These are phyloP conservation scores for Protonibea diacanthus DNA, from an alignment of 2,797 vertebrate species.

Conservation along the genomic window DNA sequence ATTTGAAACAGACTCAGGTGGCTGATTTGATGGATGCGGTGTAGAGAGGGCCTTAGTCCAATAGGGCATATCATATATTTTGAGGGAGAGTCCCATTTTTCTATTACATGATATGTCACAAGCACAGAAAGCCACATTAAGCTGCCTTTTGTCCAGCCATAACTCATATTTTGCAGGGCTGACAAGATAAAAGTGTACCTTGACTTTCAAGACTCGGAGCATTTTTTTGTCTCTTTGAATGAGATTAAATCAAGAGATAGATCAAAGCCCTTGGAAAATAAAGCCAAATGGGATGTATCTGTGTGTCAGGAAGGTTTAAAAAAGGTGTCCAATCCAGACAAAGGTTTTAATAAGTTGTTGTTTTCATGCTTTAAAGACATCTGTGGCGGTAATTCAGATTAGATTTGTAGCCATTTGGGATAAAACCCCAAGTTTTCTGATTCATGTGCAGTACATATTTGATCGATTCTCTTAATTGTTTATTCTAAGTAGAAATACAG, in stretches of 20 bases:
- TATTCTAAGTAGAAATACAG: background rate
- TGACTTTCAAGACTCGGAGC: conserved; percentile 72
- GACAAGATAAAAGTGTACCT: conserved; percentile 76
- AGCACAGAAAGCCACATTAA: conserved; percentile 69
- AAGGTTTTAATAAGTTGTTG: conserved; percentile 39
- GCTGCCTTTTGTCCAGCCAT: conserved; percentile 71
- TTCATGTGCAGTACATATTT: background rate
- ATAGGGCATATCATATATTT: conserved; percentile 67
- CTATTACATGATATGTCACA: conserved; percentile 70
- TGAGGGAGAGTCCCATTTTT: conserved; percentile 70
- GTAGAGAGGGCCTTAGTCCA: conserved; percentile 60
- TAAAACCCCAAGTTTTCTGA: background rate
- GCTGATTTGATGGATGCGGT: conserved; percentile 73
- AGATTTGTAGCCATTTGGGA: background rate
- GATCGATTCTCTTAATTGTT: background rate
- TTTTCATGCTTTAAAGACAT: conserved; percentile 19
- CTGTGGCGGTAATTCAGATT: background rate
- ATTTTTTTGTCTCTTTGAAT: conserved; percentile 61
- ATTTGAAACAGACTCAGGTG: conserved; percentile 70
- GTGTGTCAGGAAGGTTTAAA: conserved; percentile 33
- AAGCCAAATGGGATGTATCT: conserved; percentile 41
- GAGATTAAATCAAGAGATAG: conserved; percentile 76
- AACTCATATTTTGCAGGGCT: conserved; percentile 74
- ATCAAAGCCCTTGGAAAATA: conserved; percentile 69
- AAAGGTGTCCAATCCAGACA: conserved; percentile 24